Evolutionary conservation across 2,113 vertebrate genomes (phyloP).

Genomic region (Tichodroma muraria): DNA sequence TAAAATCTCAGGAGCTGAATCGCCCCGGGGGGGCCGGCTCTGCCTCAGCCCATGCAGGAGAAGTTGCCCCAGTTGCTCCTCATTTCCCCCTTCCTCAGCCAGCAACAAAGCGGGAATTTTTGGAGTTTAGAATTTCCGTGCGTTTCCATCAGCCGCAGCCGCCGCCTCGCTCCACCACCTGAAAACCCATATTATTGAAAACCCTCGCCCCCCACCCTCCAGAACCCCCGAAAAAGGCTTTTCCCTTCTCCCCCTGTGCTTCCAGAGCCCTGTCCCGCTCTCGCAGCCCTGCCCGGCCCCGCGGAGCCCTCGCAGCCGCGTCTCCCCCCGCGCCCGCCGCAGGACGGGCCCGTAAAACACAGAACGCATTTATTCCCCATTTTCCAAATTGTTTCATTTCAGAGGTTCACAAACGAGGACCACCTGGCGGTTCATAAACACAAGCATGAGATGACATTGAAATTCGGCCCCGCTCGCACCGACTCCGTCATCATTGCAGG

Average conservation of each 20-base stretch:
- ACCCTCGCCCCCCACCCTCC: background rate
- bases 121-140: background rate
- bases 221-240: background rate
- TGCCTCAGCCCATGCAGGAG: background rate
- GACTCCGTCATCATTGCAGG: constrained; percentile 98
- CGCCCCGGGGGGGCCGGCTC: background rate
- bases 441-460: constrained; percentile 98
- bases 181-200: background rate
- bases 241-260: too few relatives aligned
- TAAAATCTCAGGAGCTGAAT: background rate
- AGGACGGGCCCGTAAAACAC: background rate
- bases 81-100: constrained; percentile 42
- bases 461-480: constrained; percentile 92
- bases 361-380: background rate
- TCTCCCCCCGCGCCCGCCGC: background rate
- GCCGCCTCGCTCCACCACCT: too few relatives aligned
- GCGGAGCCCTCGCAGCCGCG: too few relatives aligned
- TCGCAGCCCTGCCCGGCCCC: too few relatives aligned
- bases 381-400: constrained; percentile 45
- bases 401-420: constrained; percentile 99
- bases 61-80: constrained; percentile 21
- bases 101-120: constrained; percentile 4
- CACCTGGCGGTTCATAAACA: constrained; percentile 98
- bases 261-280: too few relatives aligned
- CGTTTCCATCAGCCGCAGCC: background rate